Percentiles rank a stretch among this genome's conserved stretches.
These are phyloP conservation scores for Diogma glabrata DNA, from an alignment of 2,888 invertebrate species.

Conservation along the genomic window DNA sequence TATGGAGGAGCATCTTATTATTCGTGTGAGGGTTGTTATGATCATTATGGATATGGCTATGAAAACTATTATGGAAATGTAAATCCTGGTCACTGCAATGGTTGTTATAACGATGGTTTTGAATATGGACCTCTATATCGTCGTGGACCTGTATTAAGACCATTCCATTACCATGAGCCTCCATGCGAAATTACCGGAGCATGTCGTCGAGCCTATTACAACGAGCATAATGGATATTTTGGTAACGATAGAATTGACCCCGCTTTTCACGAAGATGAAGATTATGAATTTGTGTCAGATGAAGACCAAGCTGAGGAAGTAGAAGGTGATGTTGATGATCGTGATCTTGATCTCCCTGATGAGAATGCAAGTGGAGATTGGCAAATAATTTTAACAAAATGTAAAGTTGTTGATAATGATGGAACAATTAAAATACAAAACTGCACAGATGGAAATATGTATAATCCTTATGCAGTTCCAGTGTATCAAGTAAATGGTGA, in stretches of 20 bases:
- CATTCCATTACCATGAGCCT: slow-evolving; percentile 16
- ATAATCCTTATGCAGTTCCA: slow-evolving; percentile 17
- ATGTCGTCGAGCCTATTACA: slow-evolving; percentile 11
- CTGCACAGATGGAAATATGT: slow-evolving; percentile 14
- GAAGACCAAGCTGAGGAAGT: background rate
- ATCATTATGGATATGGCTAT: slow-evolving; percentile 17
- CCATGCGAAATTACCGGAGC: slow-evolving; percentile 17
- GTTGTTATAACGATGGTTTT: slow-evolving; percentile 19
- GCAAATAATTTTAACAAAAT: slow-evolving; percentile 15
- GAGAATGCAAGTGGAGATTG: slow-evolving; percentile 10
- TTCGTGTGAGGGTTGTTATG: slow-evolving; percentile 19
- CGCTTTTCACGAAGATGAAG: background rate
- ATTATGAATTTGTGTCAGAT: background rate
- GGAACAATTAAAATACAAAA: slow-evolving; percentile 16
- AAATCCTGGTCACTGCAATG: slow-evolving; percentile 11
- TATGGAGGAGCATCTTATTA: slow-evolving; percentile 15
- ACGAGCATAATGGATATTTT: slow-evolving; percentile 12
- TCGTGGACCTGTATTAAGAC: slow-evolving; percentile 17
- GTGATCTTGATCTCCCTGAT: background rate
- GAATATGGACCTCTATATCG: slow-evolving; percentile 17
- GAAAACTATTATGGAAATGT: slow-evolving; percentile 13
- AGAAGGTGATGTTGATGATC: background rate
- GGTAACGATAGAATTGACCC: slow-evolving; percentile 14
- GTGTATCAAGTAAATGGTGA: no score
- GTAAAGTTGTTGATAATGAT: slow-evolving; percentile 16